These are phyloP conservation scores for Lasaia peninsularis DNA, from an alignment of 1,140 invertebrate genomes.

Conservation along the genomic window DNA sequence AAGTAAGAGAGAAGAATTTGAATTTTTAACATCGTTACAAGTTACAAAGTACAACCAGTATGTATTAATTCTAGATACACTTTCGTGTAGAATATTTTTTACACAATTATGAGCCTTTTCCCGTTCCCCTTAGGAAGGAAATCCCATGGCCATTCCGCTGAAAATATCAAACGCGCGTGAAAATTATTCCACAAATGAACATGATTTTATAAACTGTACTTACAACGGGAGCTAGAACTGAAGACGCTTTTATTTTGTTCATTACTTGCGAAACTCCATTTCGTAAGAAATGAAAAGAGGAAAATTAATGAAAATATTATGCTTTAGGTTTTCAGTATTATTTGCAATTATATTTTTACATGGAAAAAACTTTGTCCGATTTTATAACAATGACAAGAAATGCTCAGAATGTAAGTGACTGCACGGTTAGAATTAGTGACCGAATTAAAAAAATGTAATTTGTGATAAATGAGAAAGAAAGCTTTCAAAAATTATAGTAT, in stretches of 20 bases:
- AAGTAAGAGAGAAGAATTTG: background rate
- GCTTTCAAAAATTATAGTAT: too few relatives aligned
- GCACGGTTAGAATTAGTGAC: too few relatives aligned
- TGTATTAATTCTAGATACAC: background rate
- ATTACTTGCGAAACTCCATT: background rate
- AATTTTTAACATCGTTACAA: background rate
- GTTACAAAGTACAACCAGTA: background rate
- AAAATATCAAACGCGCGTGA: conserved; percentile 8
- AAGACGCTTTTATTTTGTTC: conserved; percentile 8
- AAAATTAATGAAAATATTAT: background rate
- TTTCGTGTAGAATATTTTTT: background rate
- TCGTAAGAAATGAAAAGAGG: background rate
- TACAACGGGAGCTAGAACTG: conserved; percentile 6
- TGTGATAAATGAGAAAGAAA: too few relatives aligned
- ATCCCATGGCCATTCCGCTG: background rate
- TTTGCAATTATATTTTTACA: too few relatives aligned
- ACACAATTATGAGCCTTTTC: background rate
- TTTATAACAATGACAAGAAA: too few relatives aligned
- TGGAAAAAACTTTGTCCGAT: too few relatives aligned
- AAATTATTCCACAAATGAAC: conserved; percentile 12
- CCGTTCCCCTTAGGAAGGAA: background rate
- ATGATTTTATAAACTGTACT: conserved; percentile 12
- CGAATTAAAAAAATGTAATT: too few relatives aligned
- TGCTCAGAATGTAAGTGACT: too few relatives aligned
- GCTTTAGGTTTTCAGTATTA: background rate